Evolutionary conservation across 2,113 vertebrate species (phyloP).

Genomic region (Aphelocoma coerulescens): DNA sequence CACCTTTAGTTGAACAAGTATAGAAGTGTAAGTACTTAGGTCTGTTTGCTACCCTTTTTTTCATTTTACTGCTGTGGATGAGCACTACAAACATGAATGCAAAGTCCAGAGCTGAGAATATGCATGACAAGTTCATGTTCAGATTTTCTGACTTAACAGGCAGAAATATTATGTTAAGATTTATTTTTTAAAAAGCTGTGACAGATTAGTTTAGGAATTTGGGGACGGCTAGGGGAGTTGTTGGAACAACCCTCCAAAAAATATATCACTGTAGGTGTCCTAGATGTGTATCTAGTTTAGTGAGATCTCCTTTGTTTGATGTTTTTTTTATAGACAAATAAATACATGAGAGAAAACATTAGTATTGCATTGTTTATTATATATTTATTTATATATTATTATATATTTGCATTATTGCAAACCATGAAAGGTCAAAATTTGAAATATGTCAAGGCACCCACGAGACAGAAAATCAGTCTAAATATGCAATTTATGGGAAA

Average conservation of each 20-base stretch:
- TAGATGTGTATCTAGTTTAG: not conserved
- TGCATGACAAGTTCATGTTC: not conserved
- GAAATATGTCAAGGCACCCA: not conserved
- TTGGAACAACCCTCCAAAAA: not conserved
- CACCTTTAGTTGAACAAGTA: constrained; percentile 19
- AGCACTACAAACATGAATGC: not conserved
- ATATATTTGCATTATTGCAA: not conserved
- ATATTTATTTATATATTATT: not conserved
- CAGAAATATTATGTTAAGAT: not conserved
- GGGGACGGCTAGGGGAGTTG: not conserved
- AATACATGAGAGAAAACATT: not conserved
- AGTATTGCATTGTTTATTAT: not conserved
- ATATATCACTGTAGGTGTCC: not conserved
- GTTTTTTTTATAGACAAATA: not conserved
- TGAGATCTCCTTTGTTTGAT: not conserved
- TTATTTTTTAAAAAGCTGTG: not conserved
- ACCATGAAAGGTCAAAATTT: not conserved
- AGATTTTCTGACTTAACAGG: not conserved
- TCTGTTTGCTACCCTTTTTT: not conserved
- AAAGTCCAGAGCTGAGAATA: not conserved
- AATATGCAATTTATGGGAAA: not conserved
- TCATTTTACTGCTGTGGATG: not conserved
- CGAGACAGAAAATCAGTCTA: not conserved
- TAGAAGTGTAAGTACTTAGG: constrained; percentile 5
- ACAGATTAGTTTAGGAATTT: not conserved